Conservation (phyloP, 2,797 vertebrate genomes). For the Cossypha niveicapilla region DNA sequence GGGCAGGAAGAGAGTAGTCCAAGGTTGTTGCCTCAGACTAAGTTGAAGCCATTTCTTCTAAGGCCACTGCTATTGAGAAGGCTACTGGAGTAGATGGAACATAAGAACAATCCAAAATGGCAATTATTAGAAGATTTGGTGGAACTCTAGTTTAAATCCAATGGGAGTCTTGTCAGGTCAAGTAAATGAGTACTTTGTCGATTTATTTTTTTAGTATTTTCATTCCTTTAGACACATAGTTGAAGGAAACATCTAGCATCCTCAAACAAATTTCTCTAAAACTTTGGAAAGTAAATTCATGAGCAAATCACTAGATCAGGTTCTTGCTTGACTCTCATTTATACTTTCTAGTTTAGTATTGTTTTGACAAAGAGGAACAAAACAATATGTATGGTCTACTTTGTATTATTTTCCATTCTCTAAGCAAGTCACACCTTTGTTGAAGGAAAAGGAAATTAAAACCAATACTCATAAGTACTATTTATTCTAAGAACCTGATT, state of each 20-base stretch:
- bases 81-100: not conserved
- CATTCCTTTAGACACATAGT: not conserved
- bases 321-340: not conserved
- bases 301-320: not conserved
- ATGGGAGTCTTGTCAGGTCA: not conserved
- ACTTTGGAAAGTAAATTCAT: not conserved
- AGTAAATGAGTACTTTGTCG: not conserved
- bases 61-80: not conserved
- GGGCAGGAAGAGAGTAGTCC: not conserved
- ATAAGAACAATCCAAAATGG: not conserved
- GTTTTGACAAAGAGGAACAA: not conserved
- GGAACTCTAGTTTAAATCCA: not conserved
- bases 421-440: not conserved
- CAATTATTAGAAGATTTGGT: not conserved
- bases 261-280: not conserved
- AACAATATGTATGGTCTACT: not conserved
- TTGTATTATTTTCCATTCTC: not conserved
- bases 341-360: not conserved
- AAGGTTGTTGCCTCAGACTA: not conserved
- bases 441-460: not conserved
- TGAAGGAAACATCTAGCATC: not conserved
- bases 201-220: not conserved
- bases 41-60: not conserved
- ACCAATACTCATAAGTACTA: not conserved
- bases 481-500: not conserved